Evolutionary conservation across 2,888 invertebrate genomes (phyloP).

Genomic region (Rotaria socialis): DNA sequence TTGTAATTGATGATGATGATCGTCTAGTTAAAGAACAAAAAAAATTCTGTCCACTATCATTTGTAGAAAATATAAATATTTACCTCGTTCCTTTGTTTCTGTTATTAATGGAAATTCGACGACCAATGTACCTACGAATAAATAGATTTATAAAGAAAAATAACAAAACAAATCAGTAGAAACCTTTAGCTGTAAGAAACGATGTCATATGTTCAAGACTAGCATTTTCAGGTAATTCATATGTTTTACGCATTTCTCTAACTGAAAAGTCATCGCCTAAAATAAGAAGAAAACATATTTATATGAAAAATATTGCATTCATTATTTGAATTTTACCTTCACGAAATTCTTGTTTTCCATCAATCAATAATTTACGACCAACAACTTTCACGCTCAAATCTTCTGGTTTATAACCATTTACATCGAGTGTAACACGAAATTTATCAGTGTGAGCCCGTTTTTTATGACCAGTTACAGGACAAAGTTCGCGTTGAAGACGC

Average conservation of each 20-base stretch:
- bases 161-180: background rate
- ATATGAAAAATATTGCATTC: too few relatives aligned
- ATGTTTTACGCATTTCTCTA: conserved; percentile 42
- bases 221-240: conserved; percentile 41
- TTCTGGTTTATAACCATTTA: conserved; percentile 48
- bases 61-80: background rate
- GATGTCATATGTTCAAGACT: conserved; percentile 41
- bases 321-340: background rate
- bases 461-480: conserved; percentile 1
- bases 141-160: background rate
- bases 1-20: conserved; percentile 34
- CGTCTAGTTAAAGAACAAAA: background rate
- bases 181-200: conserved; percentile 42
- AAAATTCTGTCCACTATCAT: background rate
- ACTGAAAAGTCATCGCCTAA: conserved; percentile 39
- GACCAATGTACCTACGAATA: background rate
- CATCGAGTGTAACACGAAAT: conserved; percentile 41
- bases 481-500: background rate
- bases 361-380: conserved; percentile 49
- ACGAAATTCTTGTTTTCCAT: conserved; percentile 50
- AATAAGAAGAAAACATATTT: background rate
- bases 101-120: conserved; percentile 32
- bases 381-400: conserved; percentile 49
- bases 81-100: background rate
- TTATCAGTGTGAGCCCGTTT: conserved; percentile 3